Evolutionary conservation across 2,797 vertebrate genomes (phyloP).

Genomic region (Emys orbicularis): DNA sequence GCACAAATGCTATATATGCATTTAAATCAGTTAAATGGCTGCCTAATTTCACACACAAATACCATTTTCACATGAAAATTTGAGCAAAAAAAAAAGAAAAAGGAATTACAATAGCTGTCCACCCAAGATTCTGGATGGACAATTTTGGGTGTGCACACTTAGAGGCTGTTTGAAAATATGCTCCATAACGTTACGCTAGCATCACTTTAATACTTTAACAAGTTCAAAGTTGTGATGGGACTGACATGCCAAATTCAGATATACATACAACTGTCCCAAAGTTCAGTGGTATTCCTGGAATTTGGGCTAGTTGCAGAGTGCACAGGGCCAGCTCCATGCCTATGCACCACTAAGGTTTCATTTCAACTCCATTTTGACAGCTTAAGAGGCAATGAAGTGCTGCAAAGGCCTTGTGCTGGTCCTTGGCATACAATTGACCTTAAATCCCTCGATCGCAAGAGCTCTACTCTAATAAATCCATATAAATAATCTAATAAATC

Average conservation of each 20-base stretch:
- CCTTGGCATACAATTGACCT: not conserved
- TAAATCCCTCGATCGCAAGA: not conserved
- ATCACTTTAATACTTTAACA: not conserved
- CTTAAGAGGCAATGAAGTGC: rapidly evolving
- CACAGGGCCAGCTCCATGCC: not conserved
- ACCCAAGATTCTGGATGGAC: not conserved
- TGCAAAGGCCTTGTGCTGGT: not conserved
- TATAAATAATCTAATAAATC: not conserved
- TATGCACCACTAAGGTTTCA: not conserved
- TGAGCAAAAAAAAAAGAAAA: not conserved
- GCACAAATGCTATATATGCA: not conserved
- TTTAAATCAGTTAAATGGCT: not conserved
- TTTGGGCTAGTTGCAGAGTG: not conserved
- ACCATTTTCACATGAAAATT: not conserved
- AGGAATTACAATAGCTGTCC: not conserved
- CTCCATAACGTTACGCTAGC: not conserved
- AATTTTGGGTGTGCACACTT: not conserved
- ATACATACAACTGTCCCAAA: not conserved
- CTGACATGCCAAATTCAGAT: not conserved
- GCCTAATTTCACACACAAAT: not conserved
- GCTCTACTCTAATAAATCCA: not conserved
- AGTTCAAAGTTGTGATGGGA: not conserved
- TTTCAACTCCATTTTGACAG: not conserved
- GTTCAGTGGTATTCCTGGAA: not conserved
- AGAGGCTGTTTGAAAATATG: not conserved